Base-by-base conservation (phyloP, 2,888 invertebrate species). In the Monoplex corrugatus region DNA sequence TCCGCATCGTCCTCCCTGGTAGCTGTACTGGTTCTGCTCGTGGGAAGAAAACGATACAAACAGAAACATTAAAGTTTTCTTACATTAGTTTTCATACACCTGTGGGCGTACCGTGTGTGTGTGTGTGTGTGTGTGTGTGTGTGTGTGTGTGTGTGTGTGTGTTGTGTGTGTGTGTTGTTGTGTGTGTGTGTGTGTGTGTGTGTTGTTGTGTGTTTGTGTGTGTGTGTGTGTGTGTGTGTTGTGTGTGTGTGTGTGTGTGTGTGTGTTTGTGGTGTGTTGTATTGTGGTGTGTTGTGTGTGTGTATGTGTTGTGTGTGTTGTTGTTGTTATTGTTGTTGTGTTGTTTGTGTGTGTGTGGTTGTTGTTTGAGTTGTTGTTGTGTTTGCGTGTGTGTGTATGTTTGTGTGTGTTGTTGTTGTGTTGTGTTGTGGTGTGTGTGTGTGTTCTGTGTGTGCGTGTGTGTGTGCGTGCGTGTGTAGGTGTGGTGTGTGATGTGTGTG, bases 1-100 rank as follows among this genome's bases (percentile, higher is more conserved):
- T 0, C 98, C 98, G 95, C 98, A 98, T 93, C 97, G 97, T 0
- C 98, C 98, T 78, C 91, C 92, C 2, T 87, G 44, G n/a, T 28
- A 28, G 8, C n/a, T 32, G 13, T 83, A 45, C 82, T 83, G 82
- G 32, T 45, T 83, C 82, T 83, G 82, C 0, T 28, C 0, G 2
- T 23, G 80, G 1, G 23, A 78, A 8, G 40, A 10, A 38, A 6
- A 78, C 10, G 8, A 13, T 5, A 78, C 50, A 50, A 50, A 50
- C 8, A 50, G 8, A 50, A 50, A 50, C 50, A 50, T 13, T 19
- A 50, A 50, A 50, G 8, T 50, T 13, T 13, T 50, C 8, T 50
- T 50, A 50, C n/a, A n/a, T n/a, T n/a, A n/a, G n/a, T n/a, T n/a
- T n/a, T n/a, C n/a, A n/a, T n/a, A n/a, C n/a, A n/a, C n/a, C n/a